Evolutionary conservation across 2,888 invertebrate species (phyloP).

Genomic region (Drosophila subquinaria): DNA sequence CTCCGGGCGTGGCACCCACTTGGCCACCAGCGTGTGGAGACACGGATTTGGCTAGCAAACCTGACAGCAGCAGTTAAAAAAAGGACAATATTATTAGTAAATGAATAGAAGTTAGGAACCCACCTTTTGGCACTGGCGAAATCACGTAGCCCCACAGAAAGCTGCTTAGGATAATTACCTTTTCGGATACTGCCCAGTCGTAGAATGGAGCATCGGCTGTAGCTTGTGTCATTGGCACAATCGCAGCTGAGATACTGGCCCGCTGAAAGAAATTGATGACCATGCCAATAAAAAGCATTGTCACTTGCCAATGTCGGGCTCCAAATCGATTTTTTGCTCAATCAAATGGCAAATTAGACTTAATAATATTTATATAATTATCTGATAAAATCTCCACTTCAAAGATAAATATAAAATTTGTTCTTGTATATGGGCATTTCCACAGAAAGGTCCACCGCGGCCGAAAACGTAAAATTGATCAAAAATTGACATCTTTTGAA

Average conservation of each 20-base stretch:
- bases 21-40: not conserved
- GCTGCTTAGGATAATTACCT: conserved; percentile 8
- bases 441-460: no score
- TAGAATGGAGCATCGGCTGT: conserved; percentile 2
- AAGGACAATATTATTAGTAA: no score
- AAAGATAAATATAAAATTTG: no score
- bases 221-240: conserved; percentile 7
- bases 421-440: no score
- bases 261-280: conserved; percentile 9
- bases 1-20: not conserved
- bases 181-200: conserved; percentile 6
- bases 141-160: not conserved
- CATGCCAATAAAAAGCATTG: conserved; percentile 4
- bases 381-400: no score
- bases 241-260: not conserved
- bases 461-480: no score
- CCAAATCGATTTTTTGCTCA: not conserved
- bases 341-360: not conserved
- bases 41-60: not conserved
- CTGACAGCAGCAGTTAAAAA: no score
- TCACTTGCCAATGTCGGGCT: conserved; percentile 6
- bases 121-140: conserved; percentile 11
- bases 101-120: no score
- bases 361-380: not conserved
- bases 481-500: no score